Evolutionary conservation across 1,140 invertebrate genomes (phyloP), one percentile per base, ranked within the genome.

Genomic region (Pogonomyrmex californicus): DNA sequence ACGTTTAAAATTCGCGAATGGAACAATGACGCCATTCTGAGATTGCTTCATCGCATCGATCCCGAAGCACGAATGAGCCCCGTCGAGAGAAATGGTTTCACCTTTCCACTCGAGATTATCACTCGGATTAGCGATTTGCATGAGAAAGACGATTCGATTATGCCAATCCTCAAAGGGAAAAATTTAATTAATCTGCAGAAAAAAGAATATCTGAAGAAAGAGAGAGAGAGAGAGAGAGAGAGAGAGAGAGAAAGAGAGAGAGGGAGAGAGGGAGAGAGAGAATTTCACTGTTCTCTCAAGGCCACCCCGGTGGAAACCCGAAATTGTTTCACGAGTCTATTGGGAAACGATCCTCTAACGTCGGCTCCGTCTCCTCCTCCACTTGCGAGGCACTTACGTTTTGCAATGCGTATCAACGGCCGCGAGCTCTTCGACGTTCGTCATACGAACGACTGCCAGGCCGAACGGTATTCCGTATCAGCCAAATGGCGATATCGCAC

Each of bases 401-500:
- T 83, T 33, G 38, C 71, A 36, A 56, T 78, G 33, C 82, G 56
- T 33, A 14, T 79, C 54, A 41, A 66, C 47, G 14, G 7, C n/a
- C 82, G 82, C 58, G 38, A 0, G 23, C 23, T 47, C 38, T 23
- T 49, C 62, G 44, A 49, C n/a, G 23, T 23, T 23, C 65, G 73
- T 58, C 86, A 87, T 86, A 33, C 47, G 71, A 62, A 47, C 56
- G 65, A 41, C 82, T 49, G 38, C 30, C 49, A 66, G 54, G 75
- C 58, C 41, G 12, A 36, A 36, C 77, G 66, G 33, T 62, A 38
- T 60, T 68, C 77, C 88, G 88, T 62, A 87, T 87, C 85, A 88
- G 68, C 63, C 85, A n/a, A 68, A 36, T 60, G 85, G 73, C 85
- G 88, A 90, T 90, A 89, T 79, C 88, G 62, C 49, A 90, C 88